Percentiles rank a stretch among this genome's conserved stretches.
Evolutionary conservation across 2,888 invertebrate species (phyloP).

Genomic region (Operophtera brumata): DNA sequence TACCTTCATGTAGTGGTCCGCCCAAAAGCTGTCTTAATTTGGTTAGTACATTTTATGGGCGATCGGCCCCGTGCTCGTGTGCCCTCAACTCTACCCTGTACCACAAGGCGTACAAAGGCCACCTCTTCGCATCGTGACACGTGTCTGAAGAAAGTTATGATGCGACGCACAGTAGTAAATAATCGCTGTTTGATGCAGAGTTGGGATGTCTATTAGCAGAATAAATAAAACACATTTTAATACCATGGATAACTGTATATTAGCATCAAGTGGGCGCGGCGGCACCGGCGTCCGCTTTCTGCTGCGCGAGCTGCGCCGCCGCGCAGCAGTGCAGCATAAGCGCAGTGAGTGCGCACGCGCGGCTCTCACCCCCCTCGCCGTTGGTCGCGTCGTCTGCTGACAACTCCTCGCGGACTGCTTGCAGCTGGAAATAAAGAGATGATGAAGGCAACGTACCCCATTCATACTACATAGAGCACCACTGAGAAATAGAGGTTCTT

Average conservation of each 20-base stretch:
- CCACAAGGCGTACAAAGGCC: too few relatives aligned
- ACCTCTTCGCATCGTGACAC: too few relatives aligned
- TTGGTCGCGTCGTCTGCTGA: conserved; percentile 61
- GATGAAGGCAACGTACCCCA: neutral
- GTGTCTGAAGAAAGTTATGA: too few relatives aligned
- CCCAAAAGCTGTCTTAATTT: too few relatives aligned
- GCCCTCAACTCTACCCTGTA: too few relatives aligned
- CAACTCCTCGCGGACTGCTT: conserved; percentile 71
- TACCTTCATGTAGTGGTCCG: too few relatives aligned
- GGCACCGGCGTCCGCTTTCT: conserved; percentile 47
- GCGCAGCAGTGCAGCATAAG: conserved; percentile 97
- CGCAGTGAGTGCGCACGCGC: conserved; percentile 94
- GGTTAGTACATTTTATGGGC: too few relatives aligned
- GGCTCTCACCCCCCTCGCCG: conserved; percentile 84
- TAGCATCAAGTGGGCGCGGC: conserved; percentile 57
- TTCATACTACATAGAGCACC: neutral
- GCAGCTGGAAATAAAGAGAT: conserved; percentile 45
- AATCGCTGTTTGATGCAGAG: too few relatives aligned
- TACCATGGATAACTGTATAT: conserved; percentile 54
- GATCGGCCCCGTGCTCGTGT: too few relatives aligned
- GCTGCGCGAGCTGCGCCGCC: conserved; percentile 89
- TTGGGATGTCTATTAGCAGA: too few relatives aligned
- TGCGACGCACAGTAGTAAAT: too few relatives aligned
- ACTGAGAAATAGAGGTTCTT: too few relatives aligned
- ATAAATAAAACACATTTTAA: conserved; percentile 31